Base-by-base conservation (phyloP, 2,113 vertebrate species). In the Eublepharis macularius region DNA sequence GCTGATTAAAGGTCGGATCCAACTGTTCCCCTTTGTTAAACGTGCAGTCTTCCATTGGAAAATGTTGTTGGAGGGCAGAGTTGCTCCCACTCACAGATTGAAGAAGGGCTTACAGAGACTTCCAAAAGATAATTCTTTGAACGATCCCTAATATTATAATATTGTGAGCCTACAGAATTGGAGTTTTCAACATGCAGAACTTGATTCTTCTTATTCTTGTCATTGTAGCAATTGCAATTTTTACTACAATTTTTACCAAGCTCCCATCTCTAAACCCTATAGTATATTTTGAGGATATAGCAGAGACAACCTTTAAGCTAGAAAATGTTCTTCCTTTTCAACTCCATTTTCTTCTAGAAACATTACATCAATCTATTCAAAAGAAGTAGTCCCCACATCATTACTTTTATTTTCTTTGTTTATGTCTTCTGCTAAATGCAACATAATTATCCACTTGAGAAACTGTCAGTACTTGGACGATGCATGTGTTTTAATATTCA, bases 381-480 rank as follows among this genome's bases (percentile, higher is more conserved):
- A 11, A 81, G 29, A 72, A 41, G 12, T 57, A 13, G 4, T 54
- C 19, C 49, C 32, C 36, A 5, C 29, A 69, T 26, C 34, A 81
- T 26, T 75, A 75, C 41, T 65, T 74, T 63, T 34, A n/a, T 57
- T 83, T 83, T 63, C 81, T 45, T 75, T 63, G 39, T 63, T 83
- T 73, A 60, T 72, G 49, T 39, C 69, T 82, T 73, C 57, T 83
- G 70, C 32, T 83, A 75, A 83, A 75, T 83, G 32, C 1, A 29
- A 3, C 68, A 66, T 76, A 84, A 89, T 72, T 41, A 81, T 66
- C 77, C 16, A 88, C 41, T 8, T 29, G 43, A 75, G 36, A 84
- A 60, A 6, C 29, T 63, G 3, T 63, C 82, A 68, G 6, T 45
- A 84, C 88, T 88, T 88, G 3, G 66, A 69, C 85, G 8, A 79